Evolutionary conservation across 2,888 invertebrate species (phyloP), one percentile per base, ranked within the genome.

Genomic region (Dilophus febrilis): DNA sequence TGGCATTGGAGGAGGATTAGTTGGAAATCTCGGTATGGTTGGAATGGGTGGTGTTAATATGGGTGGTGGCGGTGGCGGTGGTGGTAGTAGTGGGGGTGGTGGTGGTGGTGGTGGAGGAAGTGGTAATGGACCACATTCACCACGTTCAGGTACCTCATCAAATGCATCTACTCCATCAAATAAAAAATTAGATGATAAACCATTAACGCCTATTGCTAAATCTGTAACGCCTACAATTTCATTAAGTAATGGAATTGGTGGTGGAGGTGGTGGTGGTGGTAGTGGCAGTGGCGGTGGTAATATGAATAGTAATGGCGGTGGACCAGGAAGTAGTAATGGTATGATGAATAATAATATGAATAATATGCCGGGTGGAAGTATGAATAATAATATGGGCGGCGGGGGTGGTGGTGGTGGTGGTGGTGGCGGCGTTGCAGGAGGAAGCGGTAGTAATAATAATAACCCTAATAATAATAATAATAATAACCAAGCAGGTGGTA

Each of bases 151-250:
- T 35, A 84, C 85, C 29, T 87, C 86, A 44, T 87, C 87, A 52
- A 86, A 86, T 58, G 85, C 85, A n/a, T 85, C 85, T 50, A 86
- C 86, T 27, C 85, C 87, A 2, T 87, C 86, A 43, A 81, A 83
- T 46, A 84, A 84, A 60, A 84, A 85, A 59, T 65, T 83, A 59
- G 83, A 83, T 58, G 88, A 88, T 22, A 88, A 88, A 61, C 85
- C 90, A 10, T 77, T 82, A 46, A 90, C 91, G 22, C 90, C 90
- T 5, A 86, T 88, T 50, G 83, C 86, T 12, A 91, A 90, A 65
- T 80, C 87, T 6, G 82, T 84, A 44, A 88, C 88, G 30, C 88
- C 88, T 4, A 88, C 87, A 14, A 74, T 73, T 41, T 58, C 59
- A 4, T 47, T 46, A 30, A 69, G 72, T 3, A 75, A 78, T 34